Evolutionary conservation across 2,797 vertebrate genomes (phyloP), one percentile per base, ranked within the genome.

Genomic region (Perodicticus potto): DNA sequence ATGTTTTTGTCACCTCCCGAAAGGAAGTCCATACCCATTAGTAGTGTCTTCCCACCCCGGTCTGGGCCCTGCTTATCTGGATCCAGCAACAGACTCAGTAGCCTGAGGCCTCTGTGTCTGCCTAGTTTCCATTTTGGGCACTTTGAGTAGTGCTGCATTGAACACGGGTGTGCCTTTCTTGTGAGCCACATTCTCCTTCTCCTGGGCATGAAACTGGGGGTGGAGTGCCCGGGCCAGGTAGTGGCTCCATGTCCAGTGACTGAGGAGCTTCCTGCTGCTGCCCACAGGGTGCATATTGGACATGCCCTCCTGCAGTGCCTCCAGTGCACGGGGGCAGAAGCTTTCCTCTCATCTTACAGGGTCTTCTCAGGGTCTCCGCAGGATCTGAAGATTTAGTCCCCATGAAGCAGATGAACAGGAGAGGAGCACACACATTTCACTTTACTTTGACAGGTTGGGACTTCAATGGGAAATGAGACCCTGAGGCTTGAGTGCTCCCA

Each of bases 221-320:
- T 23, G 49, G 70, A 17, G 25, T 27, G 1, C 1, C 29, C 0
- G 11, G 57, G 34, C 65, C 69, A 12, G 29, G 2, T 19, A 49
- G 37, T 37, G 1, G 4, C 49, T 74, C 63, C 8, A 0, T 29
- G 23, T 27, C 17, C 29, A 32, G 2, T 22, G 23, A 1, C 2
- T 27, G 3, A 55, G 78, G 5, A 69, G 16, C 65, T n/a, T 32
- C 65, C 63, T n/a, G 65, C 70, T 2, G 1, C 11, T 43, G 25
- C 5, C 83, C 12, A 0, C 19, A 7, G 78, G 2, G 12, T 22
- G 3, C 17, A 10, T 43, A 8, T 2, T 3, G 14, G 20, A 3
- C 32, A 2, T 0, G 0, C 59, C 84, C 2, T 0, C 7, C 7
- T 0, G 34, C 29, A 1, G 0, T 5, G 37, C 5, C 3, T 1